These are phyloP conservation scores for Gymnobelideus leadbeateri DNA, from an alignment of 2,113 vertebrate genomes.

Conservation along the genomic window DNA sequence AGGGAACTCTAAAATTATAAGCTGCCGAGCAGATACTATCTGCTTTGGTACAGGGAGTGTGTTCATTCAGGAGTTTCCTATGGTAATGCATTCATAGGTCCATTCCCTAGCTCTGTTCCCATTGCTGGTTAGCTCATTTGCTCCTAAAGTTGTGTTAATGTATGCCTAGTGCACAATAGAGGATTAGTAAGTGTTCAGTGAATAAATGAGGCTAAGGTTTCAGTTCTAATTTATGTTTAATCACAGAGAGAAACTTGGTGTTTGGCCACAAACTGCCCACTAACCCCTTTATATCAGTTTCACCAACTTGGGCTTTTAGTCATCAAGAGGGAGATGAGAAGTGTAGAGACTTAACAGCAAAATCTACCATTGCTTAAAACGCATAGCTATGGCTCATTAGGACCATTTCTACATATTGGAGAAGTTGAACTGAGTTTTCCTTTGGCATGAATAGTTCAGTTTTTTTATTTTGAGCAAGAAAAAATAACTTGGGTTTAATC, in stretches of 20 bases:
- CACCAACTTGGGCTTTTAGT: background rate
- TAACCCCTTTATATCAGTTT: background rate
- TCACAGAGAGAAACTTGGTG: background rate
- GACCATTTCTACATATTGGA: slow-evolving; percentile 12
- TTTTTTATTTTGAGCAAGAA: slow-evolving; percentile 15
- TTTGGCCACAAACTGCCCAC: background rate
- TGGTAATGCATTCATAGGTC: background rate
- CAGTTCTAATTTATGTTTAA: background rate
- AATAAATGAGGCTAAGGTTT: background rate
- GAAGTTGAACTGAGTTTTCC: background rate
- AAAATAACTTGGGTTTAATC: background rate
- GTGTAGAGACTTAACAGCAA: background rate
- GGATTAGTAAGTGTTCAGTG: background rate
- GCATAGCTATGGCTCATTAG: background rate
- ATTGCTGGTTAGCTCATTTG: background rate
- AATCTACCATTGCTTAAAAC: background rate
- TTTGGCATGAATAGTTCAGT: slow-evolving; percentile 10
- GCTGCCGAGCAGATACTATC: background rate
- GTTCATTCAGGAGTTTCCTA: background rate
- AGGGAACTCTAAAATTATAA: background rate
- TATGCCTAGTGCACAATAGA: background rate
- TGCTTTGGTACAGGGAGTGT: background rate
- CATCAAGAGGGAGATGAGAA: background rate
- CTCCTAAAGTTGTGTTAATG: too few relatives aligned
- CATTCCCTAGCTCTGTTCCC: background rate